These are phyloP conservation scores for Microchirus variegatus DNA, from an alignment of 2,797 vertebrate species.

Conservation along the genomic window DNA sequence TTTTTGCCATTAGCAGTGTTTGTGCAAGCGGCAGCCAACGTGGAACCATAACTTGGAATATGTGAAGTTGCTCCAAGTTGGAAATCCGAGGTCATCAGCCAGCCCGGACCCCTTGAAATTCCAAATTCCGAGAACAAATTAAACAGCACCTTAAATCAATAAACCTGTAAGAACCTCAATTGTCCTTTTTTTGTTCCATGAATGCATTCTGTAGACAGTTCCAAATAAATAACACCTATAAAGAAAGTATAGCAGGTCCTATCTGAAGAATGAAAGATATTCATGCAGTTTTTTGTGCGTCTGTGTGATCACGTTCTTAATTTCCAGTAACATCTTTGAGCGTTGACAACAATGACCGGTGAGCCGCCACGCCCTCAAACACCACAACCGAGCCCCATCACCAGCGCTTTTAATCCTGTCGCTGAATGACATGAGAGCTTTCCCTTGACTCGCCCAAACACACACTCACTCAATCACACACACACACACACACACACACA, in stretches of 20 bases:
- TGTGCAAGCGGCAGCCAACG: not conserved
- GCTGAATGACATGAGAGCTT: slow-evolving; percentile 26
- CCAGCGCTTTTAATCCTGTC: slow-evolving; percentile 12
- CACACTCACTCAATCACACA: slow-evolving; percentile 2
- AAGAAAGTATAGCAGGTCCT: not conserved
- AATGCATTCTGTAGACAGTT: too few relatives aligned
- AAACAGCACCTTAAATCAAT: too few relatives aligned
- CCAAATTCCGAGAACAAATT: too few relatives aligned
- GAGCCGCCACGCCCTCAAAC: slow-evolving; percentile 36
- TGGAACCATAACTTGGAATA: too few relatives aligned
- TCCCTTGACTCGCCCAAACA: slow-evolving; percentile 23
- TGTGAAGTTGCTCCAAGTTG: too few relatives aligned
- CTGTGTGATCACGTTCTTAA: not conserved
- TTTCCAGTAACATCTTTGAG: not conserved
- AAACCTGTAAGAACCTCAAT: too few relatives aligned
- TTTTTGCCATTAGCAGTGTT: not conserved
- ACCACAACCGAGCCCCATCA: slow-evolving; percentile 5
- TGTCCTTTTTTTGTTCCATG: too few relatives aligned
- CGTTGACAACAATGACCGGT: slow-evolving; percentile 12
- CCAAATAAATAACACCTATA: too few relatives aligned
- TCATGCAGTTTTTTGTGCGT: not conserved
- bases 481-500: too few relatives aligned
- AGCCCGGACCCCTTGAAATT: too few relatives aligned
- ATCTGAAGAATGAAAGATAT: not conserved
- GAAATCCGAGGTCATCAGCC: too few relatives aligned